These are phyloP conservation scores for Caenorhabditis virilis DNA, from an alignment of 2,888 invertebrate species.

Conservation along the genomic window DNA sequence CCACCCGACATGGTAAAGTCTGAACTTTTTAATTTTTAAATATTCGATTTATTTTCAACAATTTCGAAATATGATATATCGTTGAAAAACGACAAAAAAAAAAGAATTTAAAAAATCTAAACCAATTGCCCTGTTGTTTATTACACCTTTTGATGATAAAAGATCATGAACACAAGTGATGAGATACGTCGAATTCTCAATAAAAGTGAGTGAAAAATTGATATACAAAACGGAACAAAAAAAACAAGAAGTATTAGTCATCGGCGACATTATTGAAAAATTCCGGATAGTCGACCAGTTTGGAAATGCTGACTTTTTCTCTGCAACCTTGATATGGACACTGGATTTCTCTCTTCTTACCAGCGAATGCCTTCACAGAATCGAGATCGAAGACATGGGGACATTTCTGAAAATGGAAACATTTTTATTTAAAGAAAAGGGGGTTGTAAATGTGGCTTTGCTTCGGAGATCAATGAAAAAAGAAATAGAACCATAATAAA, in stretches of 20 bases:
- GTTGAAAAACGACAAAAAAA: too few relatives aligned
- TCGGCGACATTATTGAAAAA: conserved; percentile 11
- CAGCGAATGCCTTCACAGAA: conserved; percentile 20
- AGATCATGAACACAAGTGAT: too few relatives aligned
- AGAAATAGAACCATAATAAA: too few relatives aligned
- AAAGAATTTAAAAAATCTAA: too few relatives aligned
- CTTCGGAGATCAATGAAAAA: too few relatives aligned
- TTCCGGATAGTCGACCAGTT: conserved; percentile 19
- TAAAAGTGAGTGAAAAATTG: background rate
- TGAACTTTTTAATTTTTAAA: too few relatives aligned
- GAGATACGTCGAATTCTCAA: background rate
- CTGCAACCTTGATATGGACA: conserved; percentile 34
- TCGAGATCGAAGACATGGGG: conserved; percentile 29
- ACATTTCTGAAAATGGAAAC: conserved; percentile 16
- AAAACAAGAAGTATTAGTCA: background rate
- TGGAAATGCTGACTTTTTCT: conserved; percentile 7
- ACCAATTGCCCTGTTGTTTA: too few relatives aligned
- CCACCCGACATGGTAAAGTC: conserved; percentile 3
- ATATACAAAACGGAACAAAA: background rate
- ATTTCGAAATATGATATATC: too few relatives aligned
- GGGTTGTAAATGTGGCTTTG: background rate
- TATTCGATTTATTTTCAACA: too few relatives aligned
- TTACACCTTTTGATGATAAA: too few relatives aligned
- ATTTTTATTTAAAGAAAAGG: too few relatives aligned
- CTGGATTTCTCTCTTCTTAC: conserved; percentile 7